These are phyloP conservation scores for Anadara kagoshimensis DNA, from an alignment of 1,140 invertebrate species.

Conservation along the genomic window DNA sequence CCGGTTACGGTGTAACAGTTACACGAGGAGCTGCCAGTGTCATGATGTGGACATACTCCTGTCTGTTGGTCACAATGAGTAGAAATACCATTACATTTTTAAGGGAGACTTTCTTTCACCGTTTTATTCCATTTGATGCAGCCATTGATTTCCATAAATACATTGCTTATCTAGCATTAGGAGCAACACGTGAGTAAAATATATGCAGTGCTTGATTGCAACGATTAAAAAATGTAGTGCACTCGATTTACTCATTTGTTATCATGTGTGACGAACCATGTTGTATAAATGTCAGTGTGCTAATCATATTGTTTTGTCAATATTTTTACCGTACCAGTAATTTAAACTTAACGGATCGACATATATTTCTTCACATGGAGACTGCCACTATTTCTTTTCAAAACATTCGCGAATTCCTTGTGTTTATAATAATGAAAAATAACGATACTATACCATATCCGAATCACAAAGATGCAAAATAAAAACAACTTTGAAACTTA, in stretches of 20 bases:
- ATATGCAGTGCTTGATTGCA: not conserved
- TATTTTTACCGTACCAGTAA: no score
- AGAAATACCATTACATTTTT: constrained; percentile 96
- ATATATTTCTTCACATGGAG: no score
- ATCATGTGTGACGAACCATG: not conserved
- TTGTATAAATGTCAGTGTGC: not conserved
- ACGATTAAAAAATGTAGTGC: not conserved
- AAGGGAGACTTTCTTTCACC: constrained; percentile 97
- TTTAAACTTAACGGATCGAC: no score
- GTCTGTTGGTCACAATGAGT: constrained; percentile 97
- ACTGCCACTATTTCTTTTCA: no score
- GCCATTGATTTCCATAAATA: constrained; percentile 99
- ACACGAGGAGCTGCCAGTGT: constrained; percentile 97
- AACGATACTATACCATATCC: no score
- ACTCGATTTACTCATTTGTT: not conserved
- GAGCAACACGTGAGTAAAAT: constrained; percentile 80
- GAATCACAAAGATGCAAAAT: no score
- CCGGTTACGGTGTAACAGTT: constrained; percentile 98
- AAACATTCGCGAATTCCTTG: no score
- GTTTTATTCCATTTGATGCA: constrained; percentile 97
- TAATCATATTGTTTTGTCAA: not conserved
- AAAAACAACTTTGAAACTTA: not conserved
- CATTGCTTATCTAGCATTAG: constrained; percentile 94
- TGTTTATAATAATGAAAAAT: no score
- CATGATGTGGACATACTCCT: constrained; percentile 95